These are phyloP conservation scores for Steinernema hermaphroditum DNA, from an alignment of 2,888 invertebrate species.

Conservation along the genomic window DNA sequence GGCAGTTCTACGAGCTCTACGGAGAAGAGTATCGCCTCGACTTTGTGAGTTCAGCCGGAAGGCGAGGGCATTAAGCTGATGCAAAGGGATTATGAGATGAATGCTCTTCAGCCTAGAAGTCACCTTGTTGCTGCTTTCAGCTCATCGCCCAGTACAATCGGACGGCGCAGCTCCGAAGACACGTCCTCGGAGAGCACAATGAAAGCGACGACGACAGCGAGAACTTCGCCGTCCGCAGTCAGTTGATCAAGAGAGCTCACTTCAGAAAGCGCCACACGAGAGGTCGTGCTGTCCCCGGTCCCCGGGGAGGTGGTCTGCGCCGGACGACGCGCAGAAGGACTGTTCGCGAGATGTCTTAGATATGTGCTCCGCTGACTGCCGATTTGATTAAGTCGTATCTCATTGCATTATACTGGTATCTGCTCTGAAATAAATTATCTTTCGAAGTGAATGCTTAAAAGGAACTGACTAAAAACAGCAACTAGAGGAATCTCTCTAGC, in stretches of 20 bases:
- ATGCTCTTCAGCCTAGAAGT: too few relatives aligned
- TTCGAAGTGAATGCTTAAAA: too few relatives aligned
- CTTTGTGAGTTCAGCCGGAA: neutral
- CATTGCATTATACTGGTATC: too few relatives aligned
- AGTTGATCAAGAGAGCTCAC: neutral
- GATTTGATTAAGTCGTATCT: too few relatives aligned
- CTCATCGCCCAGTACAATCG: slow-evolving; percentile 13
- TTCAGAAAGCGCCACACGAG: neutral
- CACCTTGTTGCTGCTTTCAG: neutral
- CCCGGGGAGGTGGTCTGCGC: neutral
- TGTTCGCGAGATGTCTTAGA: slow-evolving; percentile 13
- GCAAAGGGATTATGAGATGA: too few relatives aligned
- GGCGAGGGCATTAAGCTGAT: too few relatives aligned
- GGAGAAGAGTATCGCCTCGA: neutral
- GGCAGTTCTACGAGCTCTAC: slow-evolving; percentile 3
- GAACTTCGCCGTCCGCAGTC: neutral
- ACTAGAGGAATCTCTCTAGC: too few relatives aligned
- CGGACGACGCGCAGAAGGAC: neutral
- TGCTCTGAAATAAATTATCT: too few relatives aligned
- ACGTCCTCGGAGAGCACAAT: neutral
- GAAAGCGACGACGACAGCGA: neutral
- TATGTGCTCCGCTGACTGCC: too few relatives aligned
- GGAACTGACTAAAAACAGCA: too few relatives aligned
- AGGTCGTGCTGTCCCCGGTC: neutral
- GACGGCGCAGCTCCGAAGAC: neutral